These are phyloP conservation scores for Colletes latitarsis DNA, from an alignment of 1,140 invertebrate species.

Conservation along the genomic window DNA sequence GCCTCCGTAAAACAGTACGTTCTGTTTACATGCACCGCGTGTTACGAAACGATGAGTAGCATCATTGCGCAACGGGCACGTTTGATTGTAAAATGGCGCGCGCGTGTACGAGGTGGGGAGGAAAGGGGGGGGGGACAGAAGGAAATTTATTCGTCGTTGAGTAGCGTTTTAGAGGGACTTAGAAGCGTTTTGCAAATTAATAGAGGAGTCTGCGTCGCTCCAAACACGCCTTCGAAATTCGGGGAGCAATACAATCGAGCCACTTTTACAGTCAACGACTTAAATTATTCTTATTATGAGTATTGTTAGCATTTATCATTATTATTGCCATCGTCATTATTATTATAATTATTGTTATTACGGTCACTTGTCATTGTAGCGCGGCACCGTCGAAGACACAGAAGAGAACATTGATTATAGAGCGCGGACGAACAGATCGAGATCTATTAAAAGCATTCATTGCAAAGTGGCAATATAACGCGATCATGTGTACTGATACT, in stretches of 20 bases:
- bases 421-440: constrained; percentile 37
- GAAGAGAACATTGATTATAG: constrained; percentile 49
- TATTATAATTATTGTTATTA: constrained; percentile 28
- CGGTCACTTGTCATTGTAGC: constrained; percentile 53
- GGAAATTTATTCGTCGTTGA: background rate
- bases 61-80: background rate
- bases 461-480: constrained; percentile 52
- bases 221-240: constrained; percentile 42
- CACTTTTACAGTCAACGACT: constrained; percentile 55
- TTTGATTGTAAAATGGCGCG: background rate
- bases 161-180: constrained; percentile 19
- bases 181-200: constrained; percentile 43
- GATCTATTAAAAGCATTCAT: constrained; percentile 60
- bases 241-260: constrained; percentile 45
- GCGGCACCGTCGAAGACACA: constrained; percentile 52
- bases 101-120: background rate
- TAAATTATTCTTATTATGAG: constrained; percentile 23
- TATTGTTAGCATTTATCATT: constrained; percentile 8
- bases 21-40: constrained; percentile 18
- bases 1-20: constrained; percentile 6
- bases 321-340: constrained; percentile 36
- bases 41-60: background rate
- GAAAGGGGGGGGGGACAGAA: background rate
- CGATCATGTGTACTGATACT: background rate
- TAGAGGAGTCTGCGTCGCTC: background rate